Percentiles rank a stretch among this genome's conserved stretches.
Conservation (phyloP, 2,797 vertebrate species). For the Onychomys leucogaster region DNA sequence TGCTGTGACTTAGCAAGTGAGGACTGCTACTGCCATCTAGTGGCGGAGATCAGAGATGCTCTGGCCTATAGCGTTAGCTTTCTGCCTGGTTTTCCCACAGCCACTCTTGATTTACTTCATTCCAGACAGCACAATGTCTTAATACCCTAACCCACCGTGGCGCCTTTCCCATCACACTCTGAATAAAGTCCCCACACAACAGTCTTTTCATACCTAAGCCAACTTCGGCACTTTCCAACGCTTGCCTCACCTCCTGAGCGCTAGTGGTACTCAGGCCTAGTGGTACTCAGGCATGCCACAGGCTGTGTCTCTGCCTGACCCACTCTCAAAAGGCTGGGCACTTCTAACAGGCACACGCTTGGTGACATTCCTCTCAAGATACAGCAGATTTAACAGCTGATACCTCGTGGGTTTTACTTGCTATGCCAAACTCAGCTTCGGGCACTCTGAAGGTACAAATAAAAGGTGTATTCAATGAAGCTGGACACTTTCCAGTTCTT, state of each 20-base stretch:
- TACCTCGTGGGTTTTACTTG: neutral
- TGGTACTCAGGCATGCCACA: neutral
- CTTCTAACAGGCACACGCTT: neutral
- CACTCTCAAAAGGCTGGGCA: no score
- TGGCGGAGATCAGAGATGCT: neutral
- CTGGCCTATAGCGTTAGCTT: neutral
- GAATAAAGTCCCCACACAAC: neutral
- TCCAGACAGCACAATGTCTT: neutral
- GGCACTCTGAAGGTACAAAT: neutral
- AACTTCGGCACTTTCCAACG: neutral
- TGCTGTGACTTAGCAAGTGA: neutral
- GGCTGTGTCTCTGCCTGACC: neutral
- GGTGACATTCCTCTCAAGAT: neutral
- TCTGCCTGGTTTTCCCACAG: accelerated
- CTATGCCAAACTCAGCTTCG: neutral
- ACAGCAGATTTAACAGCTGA: neutral
- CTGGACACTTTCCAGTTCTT: neutral
- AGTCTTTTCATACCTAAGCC: neutral
- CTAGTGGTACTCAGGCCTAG: accelerated
- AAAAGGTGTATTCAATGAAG: neutral
- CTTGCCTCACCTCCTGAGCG: accelerated
- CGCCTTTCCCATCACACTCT: neutral
- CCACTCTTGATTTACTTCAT: neutral
- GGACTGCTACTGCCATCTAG: neutral
- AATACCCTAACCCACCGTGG: neutral